A percentile compares a stretch with the other conserved stretches of the same genome.
phyloP scores from a whole-genome alignment of 2,797 vertebrate genomes.

The Tolypeutes matacus region DNA sequence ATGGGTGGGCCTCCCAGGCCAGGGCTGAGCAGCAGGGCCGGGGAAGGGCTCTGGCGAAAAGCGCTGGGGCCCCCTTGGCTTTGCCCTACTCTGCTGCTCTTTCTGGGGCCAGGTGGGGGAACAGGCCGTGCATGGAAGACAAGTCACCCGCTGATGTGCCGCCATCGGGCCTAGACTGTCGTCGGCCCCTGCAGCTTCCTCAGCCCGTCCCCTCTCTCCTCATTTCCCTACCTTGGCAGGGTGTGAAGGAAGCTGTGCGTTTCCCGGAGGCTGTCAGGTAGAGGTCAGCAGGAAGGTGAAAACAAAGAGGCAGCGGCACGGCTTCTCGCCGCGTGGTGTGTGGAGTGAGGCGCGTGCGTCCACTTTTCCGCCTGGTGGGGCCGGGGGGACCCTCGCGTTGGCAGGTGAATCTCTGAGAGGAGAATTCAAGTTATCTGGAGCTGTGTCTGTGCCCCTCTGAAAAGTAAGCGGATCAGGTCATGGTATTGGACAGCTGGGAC shows the following conservation, averaged over 20 bases:
- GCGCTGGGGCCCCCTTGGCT: background rate
- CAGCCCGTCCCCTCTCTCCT: background rate
- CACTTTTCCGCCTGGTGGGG: too few species aligned
- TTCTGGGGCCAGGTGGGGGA: background rate
- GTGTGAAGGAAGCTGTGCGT: background rate
- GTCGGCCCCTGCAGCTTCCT: too few species aligned
- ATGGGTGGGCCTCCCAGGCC: background rate
- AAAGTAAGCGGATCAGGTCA: too few species aligned
- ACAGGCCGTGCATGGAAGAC: background rate
- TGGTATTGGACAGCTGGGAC: too few species aligned
- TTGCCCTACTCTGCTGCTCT: background rate
- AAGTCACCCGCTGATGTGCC: too few species aligned
- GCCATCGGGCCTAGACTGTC: background rate
- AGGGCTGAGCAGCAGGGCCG: too few species aligned
- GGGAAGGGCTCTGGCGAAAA: background rate
- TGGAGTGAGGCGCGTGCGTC: too few species aligned
- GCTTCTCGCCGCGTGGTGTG: background rate
- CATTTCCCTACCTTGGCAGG: background rate
- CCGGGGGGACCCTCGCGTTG: too few species aligned
- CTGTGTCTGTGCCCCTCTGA: too few species aligned
- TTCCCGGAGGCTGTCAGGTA: background rate
- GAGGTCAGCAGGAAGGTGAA: background rate
- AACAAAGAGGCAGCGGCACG: background rate
- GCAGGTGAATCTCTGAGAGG: too few species aligned
- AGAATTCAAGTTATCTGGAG: too few species aligned